Percentiles rank a stretch among this genome's conserved stretches.
Conservation (phyloP, 2,888 invertebrate genomes). For the Aethes cnicana region DNA sequence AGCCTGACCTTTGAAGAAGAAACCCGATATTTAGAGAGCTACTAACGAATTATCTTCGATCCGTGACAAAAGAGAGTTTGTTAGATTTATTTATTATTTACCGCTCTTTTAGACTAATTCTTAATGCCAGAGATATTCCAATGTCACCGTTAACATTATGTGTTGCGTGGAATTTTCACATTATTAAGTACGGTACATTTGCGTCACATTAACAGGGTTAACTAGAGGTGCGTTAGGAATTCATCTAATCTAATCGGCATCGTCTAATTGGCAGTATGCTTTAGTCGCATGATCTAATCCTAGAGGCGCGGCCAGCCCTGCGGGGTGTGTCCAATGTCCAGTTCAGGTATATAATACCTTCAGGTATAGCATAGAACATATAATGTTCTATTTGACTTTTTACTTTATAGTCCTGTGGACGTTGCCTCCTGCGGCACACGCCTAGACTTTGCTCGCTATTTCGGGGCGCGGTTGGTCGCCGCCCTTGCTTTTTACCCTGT, state of each 20-base stretch:
- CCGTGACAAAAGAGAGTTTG: too few relatives aligned
- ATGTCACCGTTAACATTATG: slow-evolving; percentile 33
- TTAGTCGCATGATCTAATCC: slow-evolving; percentile 42
- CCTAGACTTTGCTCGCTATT: slow-evolving; percentile 81
- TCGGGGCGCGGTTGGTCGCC: slow-evolving; percentile 73
- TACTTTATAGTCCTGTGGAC: too few relatives aligned
- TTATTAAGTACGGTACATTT: slow-evolving; percentile 32
- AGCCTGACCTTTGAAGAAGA: slow-evolving; percentile 4
- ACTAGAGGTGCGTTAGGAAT: slow-evolving; percentile 40
- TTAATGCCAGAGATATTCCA: slow-evolving; percentile 34
- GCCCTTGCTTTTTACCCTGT: slow-evolving; percentile 79
- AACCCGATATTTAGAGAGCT: not conserved
- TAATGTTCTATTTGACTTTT: too few relatives aligned
- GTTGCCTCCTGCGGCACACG: slow-evolving; percentile 58
- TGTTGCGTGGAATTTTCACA: slow-evolving; percentile 41
- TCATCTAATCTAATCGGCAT: too few relatives aligned
- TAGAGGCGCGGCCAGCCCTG: slow-evolving; percentile 27
- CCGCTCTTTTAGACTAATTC: slow-evolving; percentile 9
- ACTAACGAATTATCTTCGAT: not conserved
- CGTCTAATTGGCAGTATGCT: slow-evolving; percentile 27
- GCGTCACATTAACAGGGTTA: slow-evolving; percentile 31
- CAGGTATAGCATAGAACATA: too few relatives aligned
- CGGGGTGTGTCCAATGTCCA: slow-evolving; percentile 44
- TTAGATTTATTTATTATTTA: slow-evolving; percentile 17
- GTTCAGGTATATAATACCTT: not conserved